A percentile compares a stretch with the other conserved stretches of the same genome.
These are phyloP conservation scores for Thaleichthys pacificus DNA, from an alignment of 2,797 vertebrate genomes.

Conservation along the genomic window DNA sequence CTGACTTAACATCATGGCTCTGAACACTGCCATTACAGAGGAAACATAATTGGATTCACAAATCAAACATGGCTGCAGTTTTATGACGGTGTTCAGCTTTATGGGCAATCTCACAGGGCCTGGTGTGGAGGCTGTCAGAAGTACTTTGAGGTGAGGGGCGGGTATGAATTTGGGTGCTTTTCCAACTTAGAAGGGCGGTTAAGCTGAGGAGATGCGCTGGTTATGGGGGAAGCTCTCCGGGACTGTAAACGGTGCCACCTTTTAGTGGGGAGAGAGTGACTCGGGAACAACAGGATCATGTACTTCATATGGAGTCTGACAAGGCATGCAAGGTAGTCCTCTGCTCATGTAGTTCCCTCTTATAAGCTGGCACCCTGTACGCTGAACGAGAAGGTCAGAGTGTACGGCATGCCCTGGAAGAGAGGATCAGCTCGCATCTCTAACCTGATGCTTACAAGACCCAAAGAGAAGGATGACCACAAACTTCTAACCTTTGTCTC, in stretches of 20 bases:
- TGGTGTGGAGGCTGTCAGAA: slow-evolving; percentile 60
- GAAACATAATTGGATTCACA: slow-evolving; percentile 80
- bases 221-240: too few relatives aligned
- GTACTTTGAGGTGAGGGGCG: slow-evolving; percentile 51
- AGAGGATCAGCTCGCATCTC: neutral
- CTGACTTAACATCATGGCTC: slow-evolving; percentile 69
- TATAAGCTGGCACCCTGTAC: neutral
- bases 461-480: neutral
- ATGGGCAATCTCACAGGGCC: slow-evolving; percentile 67
- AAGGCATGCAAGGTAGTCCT: too few relatives aligned
- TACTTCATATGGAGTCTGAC: neutral
- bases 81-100: slow-evolving; percentile 67
- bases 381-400: neutral
- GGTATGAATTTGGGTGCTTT: slow-evolving; percentile 37
- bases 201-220: slow-evolving; percentile 22
- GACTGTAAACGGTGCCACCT: too few relatives aligned
- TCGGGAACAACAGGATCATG: neutral
- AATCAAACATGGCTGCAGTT: slow-evolving; percentile 71
- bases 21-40: slow-evolving; percentile 77
- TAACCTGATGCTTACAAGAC: neutral
- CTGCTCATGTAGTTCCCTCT: neutral
- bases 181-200: slow-evolving; percentile 31
- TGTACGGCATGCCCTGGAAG: neutral
- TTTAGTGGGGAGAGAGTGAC: too few relatives aligned
- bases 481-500: neutral